phyloP scores from a whole-genome alignment of 2,113 vertebrate species.

The Takifugu flavidus region DNA sequence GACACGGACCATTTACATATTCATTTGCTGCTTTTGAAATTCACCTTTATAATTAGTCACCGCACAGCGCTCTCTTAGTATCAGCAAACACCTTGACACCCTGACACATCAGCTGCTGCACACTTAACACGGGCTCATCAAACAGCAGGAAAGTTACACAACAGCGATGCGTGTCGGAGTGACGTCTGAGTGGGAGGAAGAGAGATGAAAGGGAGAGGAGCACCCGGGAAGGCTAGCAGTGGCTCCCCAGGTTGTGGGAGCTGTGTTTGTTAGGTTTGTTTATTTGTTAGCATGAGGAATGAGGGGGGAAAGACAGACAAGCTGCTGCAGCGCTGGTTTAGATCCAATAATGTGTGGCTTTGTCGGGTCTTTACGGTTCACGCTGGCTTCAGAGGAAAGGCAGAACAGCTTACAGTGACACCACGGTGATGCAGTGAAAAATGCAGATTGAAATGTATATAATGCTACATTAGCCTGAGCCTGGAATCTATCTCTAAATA shows the following conservation, averaged over 20 bases:
- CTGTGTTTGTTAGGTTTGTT: constrained; percentile 49
- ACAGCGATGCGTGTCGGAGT: constrained; percentile 44
- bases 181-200: constrained; percentile 67
- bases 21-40: constrained; percentile 74
- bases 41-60: constrained; percentile 75
- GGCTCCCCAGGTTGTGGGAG: constrained; percentile 48
- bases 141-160: constrained; percentile 41
- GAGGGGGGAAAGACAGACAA: constrained; percentile 28
- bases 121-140: constrained; percentile 51
- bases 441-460: no score
- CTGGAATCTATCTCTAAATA: no score
- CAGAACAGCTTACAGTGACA: no score
- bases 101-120: constrained; percentile 31
- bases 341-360: constrained; percentile 10
- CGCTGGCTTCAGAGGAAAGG: constrained; percentile 11
- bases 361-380: constrained; percentile 16
- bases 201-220: constrained; percentile 22
- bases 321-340: background rate
- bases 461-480: no score
- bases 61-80: constrained; percentile 65
- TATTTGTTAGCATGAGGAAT: constrained; percentile 31
- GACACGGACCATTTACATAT: constrained; percentile 76
- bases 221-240: constrained; percentile 49
- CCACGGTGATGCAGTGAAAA: no score
- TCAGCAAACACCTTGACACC: constrained; percentile 62